These are phyloP conservation scores for Caenorhabditis becei DNA, from an alignment of 2,888 invertebrate species.

Conservation along the genomic window DNA sequence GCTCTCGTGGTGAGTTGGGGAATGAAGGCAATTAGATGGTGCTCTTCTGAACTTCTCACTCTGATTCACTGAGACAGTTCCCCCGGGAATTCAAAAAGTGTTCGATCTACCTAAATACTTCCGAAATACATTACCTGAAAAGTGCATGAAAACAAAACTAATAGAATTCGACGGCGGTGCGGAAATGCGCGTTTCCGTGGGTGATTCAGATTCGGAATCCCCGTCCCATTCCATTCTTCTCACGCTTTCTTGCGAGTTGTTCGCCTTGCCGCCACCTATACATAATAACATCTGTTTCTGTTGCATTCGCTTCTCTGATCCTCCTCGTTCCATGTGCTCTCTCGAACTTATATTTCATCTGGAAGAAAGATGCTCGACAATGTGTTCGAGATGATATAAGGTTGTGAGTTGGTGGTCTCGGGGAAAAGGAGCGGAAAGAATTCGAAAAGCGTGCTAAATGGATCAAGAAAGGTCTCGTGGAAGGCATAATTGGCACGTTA, in stretches of 20 bases:
- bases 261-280: background rate
- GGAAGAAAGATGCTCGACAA: slow-evolving; percentile 1
- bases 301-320: slow-evolving; percentile 7
- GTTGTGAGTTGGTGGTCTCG: background rate
- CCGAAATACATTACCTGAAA: background rate
- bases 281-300: slow-evolving; percentile 51
- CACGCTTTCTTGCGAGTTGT: background rate
- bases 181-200: slow-evolving; percentile 40
- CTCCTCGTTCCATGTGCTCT: slow-evolving; percentile 5
- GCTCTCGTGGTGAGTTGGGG: slow-evolving; percentile 63
- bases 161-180: slow-evolving; percentile 9
- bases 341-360: slow-evolving; percentile 2
- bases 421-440: slow-evolving; percentile 15
- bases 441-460: slow-evolving; percentile 41
- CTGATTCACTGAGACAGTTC: too few species aligned
- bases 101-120: too few species aligned
- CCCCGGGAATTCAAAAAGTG: too few species aligned
- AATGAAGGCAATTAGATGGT: background rate
- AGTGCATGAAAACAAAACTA: slow-evolving; percentile 8
- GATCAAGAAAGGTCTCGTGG: slow-evolving; percentile 20
- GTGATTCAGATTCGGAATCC: background rate
- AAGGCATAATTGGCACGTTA: slow-evolving; percentile 37
- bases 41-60: background rate
- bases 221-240: slow-evolving; percentile 26
- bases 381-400: slow-evolving; percentile 28